Evolutionary conservation across 1,140 invertebrate species (phyloP).

Genomic region (Drosophila yakuba): DNA sequence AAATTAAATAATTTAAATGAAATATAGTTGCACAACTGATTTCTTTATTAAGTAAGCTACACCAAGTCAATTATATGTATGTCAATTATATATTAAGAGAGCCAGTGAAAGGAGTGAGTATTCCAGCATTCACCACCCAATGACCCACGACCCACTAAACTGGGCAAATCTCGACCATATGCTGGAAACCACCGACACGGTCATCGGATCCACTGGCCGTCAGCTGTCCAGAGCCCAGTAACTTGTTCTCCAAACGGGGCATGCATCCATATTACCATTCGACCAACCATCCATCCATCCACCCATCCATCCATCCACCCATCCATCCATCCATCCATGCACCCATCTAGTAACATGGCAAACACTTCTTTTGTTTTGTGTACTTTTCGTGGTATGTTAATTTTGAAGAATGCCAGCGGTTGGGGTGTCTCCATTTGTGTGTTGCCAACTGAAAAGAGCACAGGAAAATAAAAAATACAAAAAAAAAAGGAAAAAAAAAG

Average conservation of each 20-base stretch:
- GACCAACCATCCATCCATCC: neutral
- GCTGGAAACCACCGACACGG: conserved; percentile 12
- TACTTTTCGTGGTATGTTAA: conserved; percentile 68
- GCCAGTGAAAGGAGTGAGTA: neutral
- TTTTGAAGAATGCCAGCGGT: conserved; percentile 59
- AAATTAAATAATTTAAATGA: too few relatives aligned
- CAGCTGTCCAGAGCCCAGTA: conserved; percentile 20
- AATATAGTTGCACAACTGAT: too few relatives aligned
- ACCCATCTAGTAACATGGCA: conserved; percentile 34
- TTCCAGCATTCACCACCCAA: too few relatives aligned
- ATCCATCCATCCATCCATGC: conserved; percentile 10
- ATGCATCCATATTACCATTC: conserved; percentile 12
- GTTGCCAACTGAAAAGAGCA: conserved; percentile 50
- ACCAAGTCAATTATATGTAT: too few relatives aligned
- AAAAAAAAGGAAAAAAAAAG: conserved; percentile 1
- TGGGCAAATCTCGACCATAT: conserved; percentile 31
- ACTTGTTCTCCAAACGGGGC: conserved; percentile 26
- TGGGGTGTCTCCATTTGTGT: conserved; percentile 26
- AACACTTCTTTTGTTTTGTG: conserved; percentile 49
- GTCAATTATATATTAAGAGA: too few relatives aligned
- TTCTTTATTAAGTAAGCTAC: too few relatives aligned
- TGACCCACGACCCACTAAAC: conserved; percentile 6
- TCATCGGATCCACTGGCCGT: conserved; percentile 32
- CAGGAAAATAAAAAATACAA: conserved; percentile 37
- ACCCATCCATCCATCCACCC: conserved; percentile 1